phyloP scores from a whole-genome alignment of 2,797 vertebrate genomes.

The Gobionotothen gibberifrons region DNA sequence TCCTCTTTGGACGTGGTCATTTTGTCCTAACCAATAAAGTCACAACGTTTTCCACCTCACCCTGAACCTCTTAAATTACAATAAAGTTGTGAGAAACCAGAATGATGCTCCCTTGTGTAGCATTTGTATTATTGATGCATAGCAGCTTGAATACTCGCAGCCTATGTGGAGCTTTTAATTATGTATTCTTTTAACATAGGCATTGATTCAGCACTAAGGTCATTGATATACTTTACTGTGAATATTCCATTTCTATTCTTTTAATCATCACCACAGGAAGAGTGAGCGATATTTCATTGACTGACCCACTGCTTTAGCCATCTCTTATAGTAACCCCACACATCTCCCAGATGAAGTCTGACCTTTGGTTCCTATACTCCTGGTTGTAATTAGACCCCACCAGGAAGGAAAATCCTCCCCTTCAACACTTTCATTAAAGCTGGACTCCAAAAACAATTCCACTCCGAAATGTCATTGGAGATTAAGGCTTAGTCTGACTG shows the following conservation, averaged over 20 bases:
- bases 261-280: conserved; percentile 8
- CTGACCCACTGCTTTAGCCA: neutral
- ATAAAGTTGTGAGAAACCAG: neutral
- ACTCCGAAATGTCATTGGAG: conserved; percentile 67
- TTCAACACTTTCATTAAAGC: conserved; percentile 58
- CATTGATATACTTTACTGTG: neutral
- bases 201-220: neutral
- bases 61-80: too few relatives aligned
- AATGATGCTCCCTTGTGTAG: neutral
- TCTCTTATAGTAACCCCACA: neutral
- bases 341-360: conserved; percentile 16
- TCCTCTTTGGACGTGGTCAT: neutral
- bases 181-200: neutral
- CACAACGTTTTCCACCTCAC: too few relatives aligned
- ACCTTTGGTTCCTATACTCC: conserved; percentile 43
- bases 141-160: neutral
- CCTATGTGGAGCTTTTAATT: neutral
- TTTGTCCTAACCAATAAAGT: neutral
- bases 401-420: conserved; percentile 27
- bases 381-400: conserved; percentile 52
- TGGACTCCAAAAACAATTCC: conserved; percentile 59
- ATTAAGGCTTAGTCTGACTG: conserved; percentile 62
- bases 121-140: neutral
- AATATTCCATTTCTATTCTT: conserved; percentile 1
- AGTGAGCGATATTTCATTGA: conserved; percentile 1